phyloP scores from a whole-genome alignment of 2,797 vertebrate genomes.

The Enteromius unitaeniatus region DNA sequence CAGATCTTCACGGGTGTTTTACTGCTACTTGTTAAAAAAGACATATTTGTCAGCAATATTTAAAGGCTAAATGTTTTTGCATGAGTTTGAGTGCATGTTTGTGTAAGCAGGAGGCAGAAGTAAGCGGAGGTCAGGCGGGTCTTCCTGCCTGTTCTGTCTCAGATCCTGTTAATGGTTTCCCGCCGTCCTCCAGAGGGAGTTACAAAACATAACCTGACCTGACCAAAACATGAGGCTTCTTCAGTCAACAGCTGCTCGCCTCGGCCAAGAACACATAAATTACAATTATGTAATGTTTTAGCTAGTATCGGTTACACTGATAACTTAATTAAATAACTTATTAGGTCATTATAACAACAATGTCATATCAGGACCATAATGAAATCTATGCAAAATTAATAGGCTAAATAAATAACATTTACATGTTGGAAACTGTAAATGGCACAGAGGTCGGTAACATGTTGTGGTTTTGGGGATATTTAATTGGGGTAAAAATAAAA shows the following conservation, averaged over 20 bases:
- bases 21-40: neutral
- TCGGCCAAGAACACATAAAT: constrained; percentile 39
- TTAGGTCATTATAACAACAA: constrained; percentile 1
- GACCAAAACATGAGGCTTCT: constrained; percentile 34
- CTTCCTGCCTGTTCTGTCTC: neutral
- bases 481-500: neutral
- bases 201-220: constrained; percentile 40
- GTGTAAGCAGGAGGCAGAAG: constrained; percentile 21
- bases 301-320: constrained; percentile 28
- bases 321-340: neutral
- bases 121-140: neutral
- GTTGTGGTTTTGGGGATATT: neutral
- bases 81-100: constrained; percentile 13
- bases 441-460: neutral
- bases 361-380: neutral
- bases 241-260: constrained; percentile 34
- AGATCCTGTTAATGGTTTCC: constrained; percentile 9
- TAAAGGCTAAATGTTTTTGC: neutral
- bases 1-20: constrained; percentile 15
- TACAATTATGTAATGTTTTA: constrained; percentile 39
- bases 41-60: neutral
- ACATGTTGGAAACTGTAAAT: neutral
- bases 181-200: neutral
- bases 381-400: neutral
- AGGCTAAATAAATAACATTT: neutral